Evolutionary conservation across 1,140 invertebrate genomes (phyloP).

Genomic region (Tetraneura akinire): DNA sequence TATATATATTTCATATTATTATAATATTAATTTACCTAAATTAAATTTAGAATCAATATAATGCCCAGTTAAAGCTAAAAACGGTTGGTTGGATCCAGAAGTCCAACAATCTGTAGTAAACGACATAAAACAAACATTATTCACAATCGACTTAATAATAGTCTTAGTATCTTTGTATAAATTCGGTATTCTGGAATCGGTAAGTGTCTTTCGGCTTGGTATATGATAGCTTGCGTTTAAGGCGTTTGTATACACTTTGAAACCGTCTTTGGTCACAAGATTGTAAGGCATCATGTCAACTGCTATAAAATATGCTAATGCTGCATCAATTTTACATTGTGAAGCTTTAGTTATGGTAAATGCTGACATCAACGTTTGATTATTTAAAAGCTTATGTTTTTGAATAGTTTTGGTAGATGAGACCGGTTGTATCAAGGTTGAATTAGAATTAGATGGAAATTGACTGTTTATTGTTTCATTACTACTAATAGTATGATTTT

Average conservation of each 20-base stretch:
- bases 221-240: neutral
- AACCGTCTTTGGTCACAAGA: neutral
- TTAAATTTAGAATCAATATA: neutral
- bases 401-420: no score
- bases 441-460: no score
- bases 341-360: neutral
- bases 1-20: neutral
- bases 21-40: neutral
- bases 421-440: no score
- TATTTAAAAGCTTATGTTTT: no score
- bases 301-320: neutral
- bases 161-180: neutral
- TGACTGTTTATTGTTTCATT: no score
- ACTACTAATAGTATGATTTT: no score
- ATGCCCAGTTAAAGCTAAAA: neutral
- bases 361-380: neutral
- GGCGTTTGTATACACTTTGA: neutral
- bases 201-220: neutral
- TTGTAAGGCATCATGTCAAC: neutral
- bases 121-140: neutral
- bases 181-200: neutral
- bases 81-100: neutral
- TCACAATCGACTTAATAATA: neutral
- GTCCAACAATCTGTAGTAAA: neutral
- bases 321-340: neutral